These are phyloP conservation scores for Polyodon spathula DNA, from an alignment of 2,113 vertebrate genomes.

Conservation along the genomic window DNA sequence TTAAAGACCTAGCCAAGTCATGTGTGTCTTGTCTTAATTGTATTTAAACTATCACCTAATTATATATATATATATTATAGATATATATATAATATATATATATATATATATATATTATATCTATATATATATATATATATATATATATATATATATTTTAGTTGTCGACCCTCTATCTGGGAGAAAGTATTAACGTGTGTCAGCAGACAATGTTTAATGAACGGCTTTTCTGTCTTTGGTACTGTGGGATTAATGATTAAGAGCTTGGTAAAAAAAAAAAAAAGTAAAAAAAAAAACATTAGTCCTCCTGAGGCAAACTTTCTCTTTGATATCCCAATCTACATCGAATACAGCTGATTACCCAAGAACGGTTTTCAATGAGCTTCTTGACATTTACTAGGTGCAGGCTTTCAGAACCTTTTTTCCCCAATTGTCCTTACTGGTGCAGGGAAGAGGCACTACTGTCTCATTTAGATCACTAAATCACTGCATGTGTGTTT, in stretches of 20 bases:
- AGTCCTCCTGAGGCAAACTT: slow-evolving; percentile 20
- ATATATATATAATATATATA: too few species aligned
- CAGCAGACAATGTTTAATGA: not conserved
- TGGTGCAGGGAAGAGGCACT: not conserved
- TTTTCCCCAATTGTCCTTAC: not conserved
- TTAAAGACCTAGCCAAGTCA: slow-evolving; percentile 36
- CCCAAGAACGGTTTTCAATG: slow-evolving; percentile 19
- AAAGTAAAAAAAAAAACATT: not conserved
- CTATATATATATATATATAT: too few species aligned
- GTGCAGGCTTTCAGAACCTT: not conserved
- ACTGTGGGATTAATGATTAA: slow-evolving; percentile 35
- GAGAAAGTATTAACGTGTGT: too few species aligned
- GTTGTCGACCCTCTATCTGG: too few species aligned
- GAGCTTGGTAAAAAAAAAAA: slow-evolving; percentile 22
- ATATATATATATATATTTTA: too few species aligned
- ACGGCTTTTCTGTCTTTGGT: not conserved
- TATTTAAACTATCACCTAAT: too few species aligned
- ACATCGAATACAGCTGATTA: slow-evolving; percentile 20
- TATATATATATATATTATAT: too few species aligned
- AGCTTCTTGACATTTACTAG: not conserved
- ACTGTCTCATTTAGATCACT: not conserved
- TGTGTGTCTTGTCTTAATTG: too few species aligned
- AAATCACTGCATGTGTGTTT: too few species aligned
- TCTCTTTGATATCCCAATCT: slow-evolving; percentile 38
- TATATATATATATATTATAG: too few species aligned